Evolutionary conservation across 2,888 invertebrate species (phyloP).

Genomic region (Tenodera sinensis): DNA sequence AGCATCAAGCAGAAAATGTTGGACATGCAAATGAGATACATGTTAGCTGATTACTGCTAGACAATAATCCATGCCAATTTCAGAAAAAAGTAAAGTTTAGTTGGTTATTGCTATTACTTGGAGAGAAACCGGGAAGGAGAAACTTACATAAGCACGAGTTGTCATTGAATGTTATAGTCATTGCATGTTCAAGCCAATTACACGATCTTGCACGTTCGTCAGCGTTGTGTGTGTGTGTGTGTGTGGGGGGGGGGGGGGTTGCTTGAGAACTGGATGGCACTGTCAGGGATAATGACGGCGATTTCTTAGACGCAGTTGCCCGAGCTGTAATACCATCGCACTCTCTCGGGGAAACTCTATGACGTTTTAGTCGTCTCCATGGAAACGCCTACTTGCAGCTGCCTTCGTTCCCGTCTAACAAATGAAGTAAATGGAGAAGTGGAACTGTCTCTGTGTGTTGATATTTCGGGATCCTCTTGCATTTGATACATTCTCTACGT

Average conservation of each 20-base stretch:
- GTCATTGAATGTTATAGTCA: too few species aligned
- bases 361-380: background rate
- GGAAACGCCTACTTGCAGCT: background rate
- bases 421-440: background rate
- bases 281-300: background rate
- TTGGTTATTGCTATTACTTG: too few species aligned
- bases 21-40: too few species aligned
- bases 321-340: background rate
- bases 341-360: background rate
- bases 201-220: background rate
- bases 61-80: too few species aligned
- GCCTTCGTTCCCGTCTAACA: background rate
- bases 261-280: background rate
- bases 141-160: too few species aligned
- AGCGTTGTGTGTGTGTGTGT: background rate
- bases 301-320: background rate
- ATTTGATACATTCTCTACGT: background rate
- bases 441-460: background rate
- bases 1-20: too few species aligned
- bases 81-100: too few species aligned
- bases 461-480: background rate
- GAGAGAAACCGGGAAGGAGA: too few species aligned
- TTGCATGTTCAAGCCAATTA: too few species aligned
- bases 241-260: too few species aligned
- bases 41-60: too few species aligned